Evolutionary conservation across 2,888 invertebrate genomes (phyloP), one percentile per base, ranked within the genome.

Genomic region (Eupithecia inturbata): DNA sequence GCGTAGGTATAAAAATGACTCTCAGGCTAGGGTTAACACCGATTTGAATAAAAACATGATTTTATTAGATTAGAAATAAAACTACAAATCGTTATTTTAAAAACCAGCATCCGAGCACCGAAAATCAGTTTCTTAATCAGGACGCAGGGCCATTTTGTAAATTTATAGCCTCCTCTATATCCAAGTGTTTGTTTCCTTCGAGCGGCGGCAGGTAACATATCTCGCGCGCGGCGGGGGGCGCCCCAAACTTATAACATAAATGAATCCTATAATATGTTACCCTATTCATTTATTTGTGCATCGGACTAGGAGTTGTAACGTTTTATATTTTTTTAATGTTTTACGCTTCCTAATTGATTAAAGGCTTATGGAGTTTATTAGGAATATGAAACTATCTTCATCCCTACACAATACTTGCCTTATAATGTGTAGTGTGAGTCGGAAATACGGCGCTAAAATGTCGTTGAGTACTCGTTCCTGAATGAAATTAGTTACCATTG

Each of bases 81-180:
- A 83, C 83, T 78, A 79, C 82, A 81, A 82, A 73, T 73, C 80
- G 77, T 74, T 82, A 82, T 83, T 82, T 82, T 84, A 80, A 84
- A 82, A 84, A 79, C 84, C 82, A 82, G 81, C 85, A 83, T 79
- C 78, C 79, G 81, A 82, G 82, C 78, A 84, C 83, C 75, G 84
- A 80, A 89, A 92, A 92, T 92, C 89, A 88, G 89, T 88, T 91
- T 92, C 91, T 89, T 91, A 91, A 91, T 91, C 90, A 86, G 86
- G 88, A 90, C 86, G 87, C 83, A 79, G 85, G 89, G 88, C 89
- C 87, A 89, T 92, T 91, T 91, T 79, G 82, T 78, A 89, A 88
- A 92, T 92, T 91, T 92, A 93, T 91, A 82, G 87, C 89, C 82
- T 87, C 88, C 86, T 91, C 89, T 87, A 89, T 90, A 87, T 83